Evolutionary conservation across 2,113 vertebrate species (phyloP).

Genomic region (Lontra canadensis): DNA sequence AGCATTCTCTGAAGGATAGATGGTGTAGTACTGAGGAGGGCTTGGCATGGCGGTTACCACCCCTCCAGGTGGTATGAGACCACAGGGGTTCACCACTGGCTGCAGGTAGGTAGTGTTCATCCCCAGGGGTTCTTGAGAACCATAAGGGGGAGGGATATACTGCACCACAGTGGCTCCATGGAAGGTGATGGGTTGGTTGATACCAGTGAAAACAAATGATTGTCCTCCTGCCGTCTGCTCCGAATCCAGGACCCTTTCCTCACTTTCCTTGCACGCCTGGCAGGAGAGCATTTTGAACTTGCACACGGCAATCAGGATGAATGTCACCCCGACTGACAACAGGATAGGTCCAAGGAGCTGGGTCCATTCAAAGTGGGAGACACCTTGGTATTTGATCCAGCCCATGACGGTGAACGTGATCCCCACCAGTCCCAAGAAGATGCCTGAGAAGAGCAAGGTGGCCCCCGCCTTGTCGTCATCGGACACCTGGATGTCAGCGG

Average conservation of each 20-base stretch:
- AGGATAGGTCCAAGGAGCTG: constrained; percentile 91
- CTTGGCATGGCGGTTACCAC: neutral
- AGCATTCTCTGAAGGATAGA: constrained; percentile 81
- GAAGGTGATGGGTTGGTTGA: constrained; percentile 88
- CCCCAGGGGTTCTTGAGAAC: constrained; percentile 74
- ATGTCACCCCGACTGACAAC: constrained; percentile 87
- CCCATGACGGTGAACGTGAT: constrained; percentile 89
- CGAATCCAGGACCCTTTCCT: constrained; percentile 64
- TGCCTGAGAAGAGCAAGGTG: constrained; percentile 88
- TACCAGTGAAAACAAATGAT: constrained; percentile 87
- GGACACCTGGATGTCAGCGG: constrained; percentile 82
- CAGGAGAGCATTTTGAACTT: constrained; percentile 87
- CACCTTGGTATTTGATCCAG: constrained; percentile 85
- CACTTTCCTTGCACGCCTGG: constrained; percentile 82
- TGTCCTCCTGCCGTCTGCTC: constrained; percentile 81
- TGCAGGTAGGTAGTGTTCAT: constrained; percentile 58
- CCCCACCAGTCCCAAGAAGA: constrained; percentile 88
- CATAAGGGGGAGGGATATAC: constrained; percentile 85
- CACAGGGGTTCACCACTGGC: constrained; percentile 63
- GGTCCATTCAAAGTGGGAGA: constrained; percentile 86
- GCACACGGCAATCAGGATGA: constrained; percentile 89
- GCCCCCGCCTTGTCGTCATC: constrained; percentile 87
- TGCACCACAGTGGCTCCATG: constrained; percentile 85
- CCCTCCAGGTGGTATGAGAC: constrained; percentile 44
- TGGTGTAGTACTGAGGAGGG: constrained; percentile 83